Evolutionary conservation across 92 coral and sea anemone genomes (phyloP).

Genomic region (Epizoanthus rinbou): DNA sequence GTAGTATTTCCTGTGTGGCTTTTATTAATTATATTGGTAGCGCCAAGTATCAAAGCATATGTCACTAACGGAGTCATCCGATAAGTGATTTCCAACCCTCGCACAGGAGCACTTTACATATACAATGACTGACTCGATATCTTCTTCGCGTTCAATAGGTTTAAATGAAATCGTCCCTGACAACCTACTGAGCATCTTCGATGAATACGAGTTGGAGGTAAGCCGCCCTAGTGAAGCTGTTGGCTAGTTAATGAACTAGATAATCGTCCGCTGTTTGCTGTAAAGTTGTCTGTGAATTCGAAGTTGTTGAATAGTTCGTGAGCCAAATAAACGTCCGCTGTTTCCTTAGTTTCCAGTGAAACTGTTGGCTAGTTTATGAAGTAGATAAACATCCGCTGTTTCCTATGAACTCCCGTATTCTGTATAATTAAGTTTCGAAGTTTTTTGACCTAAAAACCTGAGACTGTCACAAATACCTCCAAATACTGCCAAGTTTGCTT

Average conservation of each 20-base stretch:
- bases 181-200: conserved; percentile 86
- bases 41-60: neutral
- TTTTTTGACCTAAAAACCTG: neutral
- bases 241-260: neutral
- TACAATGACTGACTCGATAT: neutral
- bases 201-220: conserved; percentile 98
- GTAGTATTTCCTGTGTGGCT: conserved; percentile 1
- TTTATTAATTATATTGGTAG: conserved; percentile 36
- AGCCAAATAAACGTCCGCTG: too few relatives aligned
- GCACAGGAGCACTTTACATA: neutral
- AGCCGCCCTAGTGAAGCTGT: neutral
- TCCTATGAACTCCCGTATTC: neutral
- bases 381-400: neutral
- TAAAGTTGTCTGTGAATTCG: too few relatives aligned
- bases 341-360: neutral
- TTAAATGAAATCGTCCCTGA: conserved; percentile 95
- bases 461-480: neutral
- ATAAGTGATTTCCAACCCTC: neutral
- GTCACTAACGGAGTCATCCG: conserved; percentile 13
- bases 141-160: conserved; percentile 52
- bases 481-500: neutral
- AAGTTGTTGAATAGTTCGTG: too few relatives aligned
- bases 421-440: neutral
- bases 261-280: neutral
- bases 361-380: neutral